phyloP scores from a whole-genome alignment of 1,140 invertebrate genomes.

The Physella acuta region DNA sequence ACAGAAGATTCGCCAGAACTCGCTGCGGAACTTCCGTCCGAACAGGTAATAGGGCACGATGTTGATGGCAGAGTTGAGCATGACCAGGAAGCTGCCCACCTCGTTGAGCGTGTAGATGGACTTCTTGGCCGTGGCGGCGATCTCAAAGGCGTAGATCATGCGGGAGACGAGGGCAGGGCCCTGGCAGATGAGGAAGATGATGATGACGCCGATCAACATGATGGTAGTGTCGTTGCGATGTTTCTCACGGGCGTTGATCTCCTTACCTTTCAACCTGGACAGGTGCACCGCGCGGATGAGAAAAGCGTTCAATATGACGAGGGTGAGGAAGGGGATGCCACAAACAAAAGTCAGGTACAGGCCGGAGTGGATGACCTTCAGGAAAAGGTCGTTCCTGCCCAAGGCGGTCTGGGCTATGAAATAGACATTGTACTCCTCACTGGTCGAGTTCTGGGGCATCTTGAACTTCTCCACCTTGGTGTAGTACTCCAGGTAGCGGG shows the following conservation, averaged over 20 bases:
- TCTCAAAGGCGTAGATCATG: slow-evolving; percentile 55
- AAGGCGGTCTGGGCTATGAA: slow-evolving; percentile 43
- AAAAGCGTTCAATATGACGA: slow-evolving; percentile 55
- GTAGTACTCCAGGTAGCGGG: slow-evolving; percentile 57
- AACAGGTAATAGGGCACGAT: slow-evolving; percentile 61
- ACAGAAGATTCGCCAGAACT: slow-evolving; percentile 56
- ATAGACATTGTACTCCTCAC: slow-evolving; percentile 27
- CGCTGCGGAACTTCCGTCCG: slow-evolving; percentile 52
- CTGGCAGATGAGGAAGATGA: slow-evolving; percentile 59
- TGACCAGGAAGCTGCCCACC: slow-evolving; percentile 55
- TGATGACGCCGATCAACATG: slow-evolving; percentile 59
- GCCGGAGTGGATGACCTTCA: slow-evolving; percentile 55
- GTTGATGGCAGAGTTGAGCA: slow-evolving; percentile 59
- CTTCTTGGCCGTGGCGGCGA: slow-evolving; percentile 25
- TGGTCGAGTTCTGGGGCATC: slow-evolving; percentile 25
- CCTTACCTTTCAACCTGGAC: slow-evolving; percentile 48
- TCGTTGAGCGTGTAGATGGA: slow-evolving; percentile 51
- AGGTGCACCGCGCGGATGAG: slow-evolving; percentile 56
- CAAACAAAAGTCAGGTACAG: slow-evolving; percentile 57
- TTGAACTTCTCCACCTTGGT: slow-evolving; percentile 27
- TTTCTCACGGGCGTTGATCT: slow-evolving; percentile 54
- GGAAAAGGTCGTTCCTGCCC: slow-evolving; percentile 47
- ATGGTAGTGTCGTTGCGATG: slow-evolving; percentile 58
- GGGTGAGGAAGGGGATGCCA: slow-evolving; percentile 54
- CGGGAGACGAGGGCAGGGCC: slow-evolving; percentile 56